Conservation (phyloP, 1,140 invertebrate genomes). For the Fopius arisanus region DNA sequence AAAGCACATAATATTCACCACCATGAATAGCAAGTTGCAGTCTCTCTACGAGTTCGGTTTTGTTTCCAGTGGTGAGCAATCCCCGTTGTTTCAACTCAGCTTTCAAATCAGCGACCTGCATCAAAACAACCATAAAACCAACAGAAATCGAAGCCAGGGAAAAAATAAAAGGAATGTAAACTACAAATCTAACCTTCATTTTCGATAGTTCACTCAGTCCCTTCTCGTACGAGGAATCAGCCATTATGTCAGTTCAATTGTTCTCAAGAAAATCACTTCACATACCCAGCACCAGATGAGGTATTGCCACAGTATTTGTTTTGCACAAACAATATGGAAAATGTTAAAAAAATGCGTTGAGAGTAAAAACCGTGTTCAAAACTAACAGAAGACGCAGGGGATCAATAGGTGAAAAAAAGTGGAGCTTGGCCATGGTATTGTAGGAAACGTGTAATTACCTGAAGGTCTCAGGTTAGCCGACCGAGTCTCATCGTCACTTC, state of each 20-base stretch:
- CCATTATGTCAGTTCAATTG: conserved; percentile 45
- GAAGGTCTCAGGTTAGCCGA: too few relatives aligned
- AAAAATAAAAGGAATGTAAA: conserved; percentile 9
- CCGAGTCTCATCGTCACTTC: too few relatives aligned
- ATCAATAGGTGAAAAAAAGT: too few relatives aligned
- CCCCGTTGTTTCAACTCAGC: conserved; percentile 81
- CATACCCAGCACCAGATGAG: not conserved
- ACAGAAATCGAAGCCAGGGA: not conserved
- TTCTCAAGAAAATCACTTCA: not conserved
- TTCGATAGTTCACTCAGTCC: conserved; percentile 58
- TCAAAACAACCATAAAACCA: not conserved
- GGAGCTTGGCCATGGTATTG: too few relatives aligned
- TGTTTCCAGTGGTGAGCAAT: conserved; percentile 77
- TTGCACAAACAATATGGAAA: not conserved
- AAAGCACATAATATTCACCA: conserved; percentile 42
- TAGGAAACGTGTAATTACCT: too few relatives aligned
- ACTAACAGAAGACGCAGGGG: too few relatives aligned
- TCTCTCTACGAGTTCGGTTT: conserved; percentile 79
- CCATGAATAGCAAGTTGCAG: conserved; percentile 73
- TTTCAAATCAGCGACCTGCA: conserved; percentile 79
- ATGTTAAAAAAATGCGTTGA: not conserved
- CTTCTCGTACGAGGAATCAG: conserved; percentile 62
- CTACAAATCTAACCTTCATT: conserved; percentile 55
- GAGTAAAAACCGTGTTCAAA: not conserved
- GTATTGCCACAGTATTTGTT: not conserved